These are phyloP conservation scores for Temnothorax longispinosus DNA, from an alignment of 1,140 invertebrate species.

Conservation along the genomic window DNA sequence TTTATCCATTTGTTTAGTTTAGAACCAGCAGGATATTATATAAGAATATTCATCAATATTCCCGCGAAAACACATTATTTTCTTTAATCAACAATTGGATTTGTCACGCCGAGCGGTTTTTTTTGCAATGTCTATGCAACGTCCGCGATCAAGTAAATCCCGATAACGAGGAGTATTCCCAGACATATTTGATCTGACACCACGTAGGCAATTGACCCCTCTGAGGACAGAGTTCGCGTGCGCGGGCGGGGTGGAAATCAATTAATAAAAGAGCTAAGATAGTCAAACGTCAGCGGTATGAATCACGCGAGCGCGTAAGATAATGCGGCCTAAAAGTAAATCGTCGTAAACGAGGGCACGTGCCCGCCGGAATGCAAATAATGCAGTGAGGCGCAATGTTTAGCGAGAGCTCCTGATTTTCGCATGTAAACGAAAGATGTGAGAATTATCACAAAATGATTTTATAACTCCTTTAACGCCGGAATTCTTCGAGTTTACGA, in stretches of 20 bases:
- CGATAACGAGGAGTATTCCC: neutral
- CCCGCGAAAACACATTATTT: neutral
- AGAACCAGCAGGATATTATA: neutral
- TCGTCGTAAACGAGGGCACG: neutral
- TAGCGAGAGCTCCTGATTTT: neutral
- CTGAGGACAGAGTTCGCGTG: neutral
- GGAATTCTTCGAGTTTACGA: neutral
- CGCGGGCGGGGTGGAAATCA: neutral
- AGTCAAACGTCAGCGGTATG: neutral
- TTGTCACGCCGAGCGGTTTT: neutral
- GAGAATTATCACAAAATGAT: neutral
- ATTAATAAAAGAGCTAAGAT: slow-evolving; percentile 44
- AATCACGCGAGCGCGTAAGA: slow-evolving; percentile 30
- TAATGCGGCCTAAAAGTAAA: slow-evolving; percentile 12
- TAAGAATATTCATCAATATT: neutral
- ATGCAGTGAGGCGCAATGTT: neutral
- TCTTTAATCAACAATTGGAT: neutral
- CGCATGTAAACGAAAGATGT: neutral
- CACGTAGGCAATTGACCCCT: slow-evolving; percentile 29
- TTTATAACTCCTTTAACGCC: neutral
- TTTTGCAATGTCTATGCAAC: neutral
- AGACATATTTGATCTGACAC: neutral
- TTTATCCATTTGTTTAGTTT: neutral
- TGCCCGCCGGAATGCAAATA: neutral
- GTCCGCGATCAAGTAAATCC: neutral